Conservation (phyloP, 1,140 invertebrate genomes). For the Neelides sp. region DNA sequence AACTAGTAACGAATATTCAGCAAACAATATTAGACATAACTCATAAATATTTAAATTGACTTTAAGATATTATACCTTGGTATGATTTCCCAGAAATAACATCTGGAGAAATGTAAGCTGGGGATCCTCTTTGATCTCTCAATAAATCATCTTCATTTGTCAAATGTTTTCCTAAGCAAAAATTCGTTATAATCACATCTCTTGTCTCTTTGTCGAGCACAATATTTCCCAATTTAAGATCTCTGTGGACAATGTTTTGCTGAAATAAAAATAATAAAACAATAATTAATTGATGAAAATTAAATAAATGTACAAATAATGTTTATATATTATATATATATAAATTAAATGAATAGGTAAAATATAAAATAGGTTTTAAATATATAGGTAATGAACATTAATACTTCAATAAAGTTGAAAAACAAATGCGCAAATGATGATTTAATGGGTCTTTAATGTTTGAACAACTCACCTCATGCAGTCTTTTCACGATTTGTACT, state of each 20-base stretch:
- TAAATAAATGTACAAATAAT: conserved; percentile 3
- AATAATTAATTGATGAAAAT: conserved; percentile 5
- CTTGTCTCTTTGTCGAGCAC: conserved; percentile 57
- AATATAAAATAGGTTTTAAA: too few relatives aligned
- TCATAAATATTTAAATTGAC: too few relatives aligned
- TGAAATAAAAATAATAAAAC: conserved; percentile 33
- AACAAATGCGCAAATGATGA: too few relatives aligned
- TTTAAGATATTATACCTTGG: too few relatives aligned
- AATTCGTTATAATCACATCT: conserved; percentile 62
- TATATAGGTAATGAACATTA: too few relatives aligned
- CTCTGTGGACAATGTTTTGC: conserved; percentile 66
- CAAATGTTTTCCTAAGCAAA: conserved; percentile 67
- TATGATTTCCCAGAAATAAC: conserved; percentile 62
- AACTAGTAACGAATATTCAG: too few relatives aligned
- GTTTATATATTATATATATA: conserved; percentile 4
- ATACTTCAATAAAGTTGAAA: too few relatives aligned
- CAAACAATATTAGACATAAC: too few relatives aligned
- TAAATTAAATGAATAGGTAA: too few relatives aligned
- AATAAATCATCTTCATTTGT: conserved; percentile 58
- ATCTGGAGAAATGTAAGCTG: conserved; percentile 73
- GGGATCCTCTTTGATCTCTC: conserved; percentile 67
- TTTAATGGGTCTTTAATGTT: too few relatives aligned
- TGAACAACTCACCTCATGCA: conserved; percentile 62
- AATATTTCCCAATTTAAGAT: conserved; percentile 69
- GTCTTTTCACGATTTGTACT: conserved; percentile 56